These are phyloP conservation scores for Parasteatoda lunata DNA, from an alignment of 2,888 invertebrate genomes.

Conservation along the genomic window DNA sequence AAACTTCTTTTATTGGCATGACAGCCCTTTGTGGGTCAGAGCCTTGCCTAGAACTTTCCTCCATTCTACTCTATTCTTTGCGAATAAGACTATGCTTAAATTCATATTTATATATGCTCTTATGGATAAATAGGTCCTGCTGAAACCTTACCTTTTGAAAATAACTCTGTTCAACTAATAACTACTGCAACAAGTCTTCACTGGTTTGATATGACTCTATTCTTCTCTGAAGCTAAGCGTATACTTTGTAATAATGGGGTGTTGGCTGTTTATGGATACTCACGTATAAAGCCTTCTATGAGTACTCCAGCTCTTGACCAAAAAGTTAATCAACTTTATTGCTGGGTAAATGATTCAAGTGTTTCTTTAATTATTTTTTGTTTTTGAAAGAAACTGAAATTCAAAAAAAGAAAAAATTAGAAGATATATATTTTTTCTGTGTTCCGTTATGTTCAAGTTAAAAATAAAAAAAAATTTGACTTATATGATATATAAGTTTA, in stretches of 20 bases:
- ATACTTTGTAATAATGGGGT: constrained; percentile 75
- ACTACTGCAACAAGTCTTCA: constrained; percentile 76
- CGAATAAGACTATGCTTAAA: not conserved
- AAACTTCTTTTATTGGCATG: no score
- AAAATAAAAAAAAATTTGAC: no score
- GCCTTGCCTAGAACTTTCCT: no score
- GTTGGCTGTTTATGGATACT: constrained; percentile 71
- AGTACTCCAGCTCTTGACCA: not conserved
- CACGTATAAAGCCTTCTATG: constrained; percentile 14
- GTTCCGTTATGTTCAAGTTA: no score
- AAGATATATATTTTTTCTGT: no score
- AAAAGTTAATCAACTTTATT: constrained; percentile 4
- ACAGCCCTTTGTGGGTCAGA: no score
- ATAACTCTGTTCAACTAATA: constrained; percentile 74
- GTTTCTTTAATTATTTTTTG: not conserved
- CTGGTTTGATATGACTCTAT: constrained; percentile 75
- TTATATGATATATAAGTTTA: no score
- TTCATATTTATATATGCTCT: not conserved
- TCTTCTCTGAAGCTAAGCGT: constrained; percentile 75
- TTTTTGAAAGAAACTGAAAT: not conserved
- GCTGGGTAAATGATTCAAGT: not conserved
- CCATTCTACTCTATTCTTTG: not conserved
- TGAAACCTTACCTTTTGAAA: constrained; percentile 73
- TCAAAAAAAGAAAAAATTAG: not conserved
- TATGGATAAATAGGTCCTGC: constrained; percentile 70